Base-by-base conservation (phyloP, 2,113 vertebrate species). In the Hassar affinis region DNA sequence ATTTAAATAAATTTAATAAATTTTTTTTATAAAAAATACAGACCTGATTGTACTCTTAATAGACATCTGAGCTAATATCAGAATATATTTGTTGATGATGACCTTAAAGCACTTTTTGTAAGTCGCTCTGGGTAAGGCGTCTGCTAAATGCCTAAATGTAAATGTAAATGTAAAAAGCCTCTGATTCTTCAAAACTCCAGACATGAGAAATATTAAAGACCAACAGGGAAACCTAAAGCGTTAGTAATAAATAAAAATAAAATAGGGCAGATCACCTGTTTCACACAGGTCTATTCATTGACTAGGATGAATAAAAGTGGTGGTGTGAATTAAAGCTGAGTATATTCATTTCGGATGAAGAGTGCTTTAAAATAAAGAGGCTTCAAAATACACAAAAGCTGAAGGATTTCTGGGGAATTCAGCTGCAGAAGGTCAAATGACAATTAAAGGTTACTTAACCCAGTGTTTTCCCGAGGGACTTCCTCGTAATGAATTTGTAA, bases 131-230 rank as follows among this genome's bases (percentile, higher is more conserved):
- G n/a, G n/a, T n/a, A n/a, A n/a, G n/a, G n/a, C n/a, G n/a, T n/a
- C n/a, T n/a, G n/a, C n/a, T n/a, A n/a, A n/a, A n/a, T n/a, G n/a
- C n/a, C n/a, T n/a, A n/a, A n/a, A n/a, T n/a, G n/a, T n/a, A n/a
- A n/a, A n/a, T n/a, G n/a, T n/a, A n/a, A n/a, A n/a, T n/a, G n/a
- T 93, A 89, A 88, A 86, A n/a, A 49, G 68, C 84, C 90, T 93
- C 92, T 93, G 91, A 93, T 93, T 93, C 91, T 89, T 92, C 92
- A 93, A 90, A 92, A 89, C 91, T 91, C 93, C 92, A 93, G 91
- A 89, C 90, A 92, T 87, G 88, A 93, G 90, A 91, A 82, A 42
- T 86, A 87, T 87, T 89, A 80, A 84, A 79, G 83, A 89, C n/a
- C 72, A 17, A 49, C 7, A 14, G 10, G n/a, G n/a, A 66, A 11